Conservation (phyloP, 2,797 vertebrate species). For the Aplochiton taeniatus region DNA sequence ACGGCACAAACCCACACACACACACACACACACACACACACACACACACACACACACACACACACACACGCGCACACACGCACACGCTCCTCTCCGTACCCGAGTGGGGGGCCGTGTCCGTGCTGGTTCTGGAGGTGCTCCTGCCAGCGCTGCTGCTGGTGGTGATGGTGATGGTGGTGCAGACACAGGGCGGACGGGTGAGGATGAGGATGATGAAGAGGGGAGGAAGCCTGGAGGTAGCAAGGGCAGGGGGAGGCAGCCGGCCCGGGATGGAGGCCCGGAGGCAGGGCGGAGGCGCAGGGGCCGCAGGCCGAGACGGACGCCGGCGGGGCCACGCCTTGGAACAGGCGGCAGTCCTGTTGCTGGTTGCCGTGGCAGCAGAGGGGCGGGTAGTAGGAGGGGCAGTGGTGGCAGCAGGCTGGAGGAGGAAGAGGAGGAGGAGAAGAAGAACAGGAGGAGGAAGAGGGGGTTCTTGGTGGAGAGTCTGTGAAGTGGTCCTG, state of each 20-base stretch:
- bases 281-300: constrained; percentile 45
- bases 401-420: constrained; percentile 83
- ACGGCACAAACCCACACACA: neutral
- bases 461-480: constrained; percentile 38
- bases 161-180: constrained; percentile 68
- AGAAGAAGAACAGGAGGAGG: constrained; percentile 6
- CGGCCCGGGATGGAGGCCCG: constrained; percentile 37
- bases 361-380: constrained; percentile 74
- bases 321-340: constrained; percentile 63
- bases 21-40: neutral
- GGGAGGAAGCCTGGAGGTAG: constrained; percentile 81
- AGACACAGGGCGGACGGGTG: constrained; percentile 74
- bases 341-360: constrained; percentile 82
- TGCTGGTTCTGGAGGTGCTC: constrained; percentile 88
- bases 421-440: constrained; percentile 68
- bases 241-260: constrained; percentile 62
- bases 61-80: neutral
- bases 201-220: constrained; percentile 62
- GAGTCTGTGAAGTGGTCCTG: constrained; percentile 61
- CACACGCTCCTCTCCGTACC: constrained; percentile 71
- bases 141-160: constrained; percentile 88
- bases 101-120: constrained; percentile 72
- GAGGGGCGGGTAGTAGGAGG: constrained; percentile 79
- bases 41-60: neutral
- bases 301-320: constrained; percentile 12